Conservation (phyloP, 1,140 invertebrate species). For the Plutomurus gul region DNA sequence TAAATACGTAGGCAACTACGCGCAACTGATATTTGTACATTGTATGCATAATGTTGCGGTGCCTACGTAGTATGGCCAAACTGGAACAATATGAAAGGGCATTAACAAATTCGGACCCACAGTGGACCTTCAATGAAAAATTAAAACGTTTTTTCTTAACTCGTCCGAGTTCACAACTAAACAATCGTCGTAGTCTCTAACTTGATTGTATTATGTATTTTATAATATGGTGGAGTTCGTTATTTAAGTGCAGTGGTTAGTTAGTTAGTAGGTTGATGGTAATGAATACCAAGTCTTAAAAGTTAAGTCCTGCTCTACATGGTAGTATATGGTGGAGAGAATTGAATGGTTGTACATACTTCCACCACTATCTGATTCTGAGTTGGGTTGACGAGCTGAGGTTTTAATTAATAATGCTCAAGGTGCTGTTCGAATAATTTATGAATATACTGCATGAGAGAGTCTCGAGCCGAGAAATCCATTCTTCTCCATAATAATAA, state of each 20-base stretch:
- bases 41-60: too few relatives aligned
- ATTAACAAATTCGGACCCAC: neutral
- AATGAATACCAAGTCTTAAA: neutral
- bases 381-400: constrained; percentile 12
- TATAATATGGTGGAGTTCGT: neutral
- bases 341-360: too few relatives aligned
- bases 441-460: constrained; percentile 26
- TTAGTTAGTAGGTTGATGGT: neutral
- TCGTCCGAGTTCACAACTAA: too few relatives aligned
- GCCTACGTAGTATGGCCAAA: neutral
- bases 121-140: constrained; percentile 33
- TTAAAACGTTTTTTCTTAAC: neutral
- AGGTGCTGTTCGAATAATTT: constrained; percentile 22
- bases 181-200: too few relatives aligned
- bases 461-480: neutral
- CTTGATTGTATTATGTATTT: neutral
- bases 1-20: too few relatives aligned
- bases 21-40: too few relatives aligned
- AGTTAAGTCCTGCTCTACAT: constrained; percentile 12
- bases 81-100: neutral
- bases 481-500: neutral
- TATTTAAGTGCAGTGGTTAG: neutral
- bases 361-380: neutral
- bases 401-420: constrained; percentile 32
- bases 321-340: neutral